Evolutionary conservation across 2,888 invertebrate species (phyloP).

Genomic region (Polydrusus cervinus): DNA sequence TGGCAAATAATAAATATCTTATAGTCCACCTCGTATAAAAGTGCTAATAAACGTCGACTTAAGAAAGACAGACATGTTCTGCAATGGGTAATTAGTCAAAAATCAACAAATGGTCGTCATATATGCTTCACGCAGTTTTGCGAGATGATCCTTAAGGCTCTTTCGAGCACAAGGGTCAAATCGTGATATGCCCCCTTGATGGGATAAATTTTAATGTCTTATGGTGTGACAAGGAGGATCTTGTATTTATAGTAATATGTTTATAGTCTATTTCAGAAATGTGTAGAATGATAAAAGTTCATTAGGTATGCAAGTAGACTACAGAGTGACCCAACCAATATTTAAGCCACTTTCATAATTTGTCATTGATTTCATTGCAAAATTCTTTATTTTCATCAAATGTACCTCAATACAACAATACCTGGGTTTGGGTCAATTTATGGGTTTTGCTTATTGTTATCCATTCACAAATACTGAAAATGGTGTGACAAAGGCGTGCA

Average conservation of each 20-base stretch:
- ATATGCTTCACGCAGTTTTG: slow-evolving; percentile 27
- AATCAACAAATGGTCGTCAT: slow-evolving; percentile 56
- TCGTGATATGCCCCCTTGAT: slow-evolving; percentile 31
- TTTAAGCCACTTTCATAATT: too few species aligned
- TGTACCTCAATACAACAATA: too few species aligned
- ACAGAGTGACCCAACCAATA: too few species aligned
- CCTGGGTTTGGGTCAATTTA: too few species aligned
- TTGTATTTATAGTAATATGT: slow-evolving; percentile 1
- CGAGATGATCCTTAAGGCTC: background rate
- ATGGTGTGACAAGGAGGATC: slow-evolving; percentile 12
- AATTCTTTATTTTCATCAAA: too few species aligned
- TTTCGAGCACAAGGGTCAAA: slow-evolving; percentile 6
- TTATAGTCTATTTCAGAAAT: background rate
- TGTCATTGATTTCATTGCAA: too few species aligned
- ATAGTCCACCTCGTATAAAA: slow-evolving; percentile 10
- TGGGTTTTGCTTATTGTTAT: too few species aligned
- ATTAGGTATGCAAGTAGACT: too few species aligned
- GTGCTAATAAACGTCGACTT: slow-evolving; percentile 59
- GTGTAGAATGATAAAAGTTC: too few species aligned
- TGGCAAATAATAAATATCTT: too few species aligned
- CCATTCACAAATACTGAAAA: too few species aligned
- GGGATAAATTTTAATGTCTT: background rate
- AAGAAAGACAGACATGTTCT: slow-evolving; percentile 58
- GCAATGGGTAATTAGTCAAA: slow-evolving; percentile 59
- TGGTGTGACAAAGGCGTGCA: too few species aligned